Base-by-base conservation (phyloP, 2,888 invertebrate genomes). In the Monopis laevigella region DNA sequence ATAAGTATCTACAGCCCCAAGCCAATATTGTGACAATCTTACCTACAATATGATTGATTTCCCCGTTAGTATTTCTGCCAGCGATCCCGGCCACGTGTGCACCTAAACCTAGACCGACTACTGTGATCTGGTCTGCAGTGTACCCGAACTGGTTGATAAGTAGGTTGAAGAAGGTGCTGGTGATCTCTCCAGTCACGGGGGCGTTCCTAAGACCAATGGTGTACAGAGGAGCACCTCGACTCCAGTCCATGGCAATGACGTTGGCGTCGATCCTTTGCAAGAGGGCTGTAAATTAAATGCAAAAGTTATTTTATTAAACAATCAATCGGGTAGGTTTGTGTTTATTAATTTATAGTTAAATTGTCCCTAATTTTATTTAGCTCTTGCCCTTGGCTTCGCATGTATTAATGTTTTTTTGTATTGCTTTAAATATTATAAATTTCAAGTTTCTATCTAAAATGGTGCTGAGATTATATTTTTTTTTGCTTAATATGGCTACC, bases 1-100 rank as follows among this genome's bases (percentile, higher is more conserved):
- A n/a, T n/a, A n/a, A n/a, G n/a, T n/a, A n/a, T n/a, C n/a, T n/a
- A n/a, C n/a, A n/a, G n/a, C n/a, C n/a, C n/a, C n/a, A n/a, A n/a
- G n/a, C n/a, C n/a, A n/a, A n/a, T n/a, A n/a, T n/a, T n/a, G n/a
- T n/a, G n/a, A n/a, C 1, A 3, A 40, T 46, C 58, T 59, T 48
- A 80, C 81, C 75, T 43, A 67, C 35, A 45, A 82, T 56, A 27
- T 66, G 66, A 26, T 72, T 64, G 2, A 80, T 34, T 1, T 41
- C 40, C 43, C 61, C 65, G 6, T 43, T 47, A 2, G 59, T 49
- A 1, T 52, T 47, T 26, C 69, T 70, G 1, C 67, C 68, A 6
- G 71, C 67, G 16, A 77, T 73, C 34, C 75, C 82, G 40, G 74
- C 81, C 6, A 78, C 59, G 44, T 83, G 83, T 1, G 59, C 78